Evolutionary conservation across 1,140 invertebrate species (phyloP), one percentile per base, ranked within the genome.

Genomic region (Brachionus paranguensis): DNA sequence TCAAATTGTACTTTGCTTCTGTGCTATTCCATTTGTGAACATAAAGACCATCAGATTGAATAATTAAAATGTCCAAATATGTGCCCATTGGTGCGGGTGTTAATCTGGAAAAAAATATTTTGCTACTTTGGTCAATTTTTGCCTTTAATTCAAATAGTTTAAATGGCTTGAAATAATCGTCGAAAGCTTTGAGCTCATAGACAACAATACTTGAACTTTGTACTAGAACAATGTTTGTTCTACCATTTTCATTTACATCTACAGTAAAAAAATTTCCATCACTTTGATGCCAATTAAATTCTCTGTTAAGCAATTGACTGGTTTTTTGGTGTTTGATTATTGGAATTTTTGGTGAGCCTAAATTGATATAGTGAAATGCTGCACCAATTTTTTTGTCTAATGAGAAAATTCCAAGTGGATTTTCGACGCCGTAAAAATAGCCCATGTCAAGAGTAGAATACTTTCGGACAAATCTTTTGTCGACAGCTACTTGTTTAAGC

Each of bases 111-210:
- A n/a, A n/a, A n/a, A n/a, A n/a, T n/a, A n/a, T n/a, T n/a, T n/a
- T n/a, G n/a, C n/a, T n/a, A n/a, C n/a, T n/a, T n/a, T n/a, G n/a
- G n/a, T n/a, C n/a, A n/a, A n/a, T n/a, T n/a, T n/a, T n/a, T n/a
- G n/a, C n/a, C n/a, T n/a, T n/a, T n/a, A n/a, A n/a, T 68, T 68
- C 27, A 68, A 68, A 68, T 29, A 68, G 64, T 68, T 68, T 29
- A 68, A 29, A 68, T 12, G 64, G 64, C 27, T 68, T 12, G 14
- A 68, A 68, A 68, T 68, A 68, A 68, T 29, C 11, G 14, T 68
- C 14, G 2, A 68, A 2, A 27, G 37, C 37, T 68, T 68, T 29
- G 4, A 68, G 7, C 24, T 68, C 64, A 29, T 68, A 68, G 20
- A 8, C 64, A 68, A 68, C 64, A 68, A 68, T 68, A 37, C 14